phyloP scores from a whole-genome alignment of 2,888 invertebrate genomes.

The Macaria liturata region DNA sequence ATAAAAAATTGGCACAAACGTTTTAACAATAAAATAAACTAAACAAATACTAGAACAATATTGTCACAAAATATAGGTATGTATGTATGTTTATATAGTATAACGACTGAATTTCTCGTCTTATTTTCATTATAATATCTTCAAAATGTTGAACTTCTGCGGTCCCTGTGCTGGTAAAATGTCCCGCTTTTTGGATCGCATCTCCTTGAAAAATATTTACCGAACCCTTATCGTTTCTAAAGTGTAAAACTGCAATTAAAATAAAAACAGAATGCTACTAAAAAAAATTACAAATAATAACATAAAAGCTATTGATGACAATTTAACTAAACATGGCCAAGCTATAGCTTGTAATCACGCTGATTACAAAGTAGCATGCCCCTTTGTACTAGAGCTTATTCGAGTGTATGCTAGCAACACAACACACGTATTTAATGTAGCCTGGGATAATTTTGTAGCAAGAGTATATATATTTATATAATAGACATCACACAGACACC shows the following conservation, averaged over 20 bases:
- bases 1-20: constrained; percentile 41
- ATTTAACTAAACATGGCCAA: not conserved
- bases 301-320: constrained; percentile 5
- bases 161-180: constrained; percentile 31
- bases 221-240: constrained; percentile 78
- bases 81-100: constrained; percentile 16
- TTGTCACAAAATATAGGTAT: constrained; percentile 21
- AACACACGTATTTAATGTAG: no score
- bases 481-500: no score
- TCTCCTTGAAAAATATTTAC: constrained; percentile 74
- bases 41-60: constrained; percentile 21
- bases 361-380: no score
- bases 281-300: constrained; percentile 28
- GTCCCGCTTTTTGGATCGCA: constrained; percentile 43
- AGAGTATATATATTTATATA: no score
- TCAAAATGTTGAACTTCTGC: constrained; percentile 43
- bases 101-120: constrained; percentile 34
- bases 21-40: constrained; percentile 40
- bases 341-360: no score
- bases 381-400: no score
- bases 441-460: no score
- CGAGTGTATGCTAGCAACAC: no score
- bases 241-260: constrained; percentile 76
- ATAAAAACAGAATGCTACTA: constrained; percentile 52
- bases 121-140: constrained; percentile 48